These are phyloP conservation scores for Drosophila barbarae DNA, from an alignment of 2,888 invertebrate genomes.

Conservation along the genomic window DNA sequence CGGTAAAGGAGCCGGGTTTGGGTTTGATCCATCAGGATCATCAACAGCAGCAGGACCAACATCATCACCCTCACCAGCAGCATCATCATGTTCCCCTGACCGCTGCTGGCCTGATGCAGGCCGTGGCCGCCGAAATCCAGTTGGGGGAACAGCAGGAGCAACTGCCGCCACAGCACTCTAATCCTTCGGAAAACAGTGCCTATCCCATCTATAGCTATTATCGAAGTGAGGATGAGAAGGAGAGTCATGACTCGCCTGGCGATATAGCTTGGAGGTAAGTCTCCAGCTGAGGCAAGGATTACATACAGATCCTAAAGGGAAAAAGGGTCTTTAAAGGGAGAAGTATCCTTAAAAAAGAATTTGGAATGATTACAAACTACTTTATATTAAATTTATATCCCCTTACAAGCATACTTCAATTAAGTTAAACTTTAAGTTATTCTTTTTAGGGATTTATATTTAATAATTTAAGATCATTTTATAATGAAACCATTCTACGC, in stretches of 20 bases:
- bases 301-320: no score
- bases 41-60: conserved; percentile 35
- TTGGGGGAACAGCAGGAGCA: conserved; percentile 68
- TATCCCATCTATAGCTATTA: conserved; percentile 86
- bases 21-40: conserved; percentile 27
- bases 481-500: no score
- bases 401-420: no score
- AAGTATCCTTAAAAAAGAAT: no score
- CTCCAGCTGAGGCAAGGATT: not conserved
- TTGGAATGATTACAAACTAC: no score
- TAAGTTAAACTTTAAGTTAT: no score
- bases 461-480: no score
- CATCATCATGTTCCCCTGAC: conserved; percentile 32
- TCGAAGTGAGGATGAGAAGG: conserved; percentile 78
- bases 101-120: conserved; percentile 58
- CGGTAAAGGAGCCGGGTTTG: conserved; percentile 12
- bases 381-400: no score
- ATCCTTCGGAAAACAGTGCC: conserved; percentile 20
- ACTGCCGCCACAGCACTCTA: conserved; percentile 49
- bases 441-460: no score
- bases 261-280: conserved; percentile 67
- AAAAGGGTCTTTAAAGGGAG: not conserved
- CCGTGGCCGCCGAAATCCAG: conserved; percentile 70
- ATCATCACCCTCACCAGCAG: conserved; percentile 37
- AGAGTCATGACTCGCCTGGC: conserved; percentile 57